A percentile compares a stretch with the other conserved stretches of the same genome.
phyloP scores from a whole-genome alignment of 92 coral and sea anemone species.

The Epizoanthus scotinus region DNA sequence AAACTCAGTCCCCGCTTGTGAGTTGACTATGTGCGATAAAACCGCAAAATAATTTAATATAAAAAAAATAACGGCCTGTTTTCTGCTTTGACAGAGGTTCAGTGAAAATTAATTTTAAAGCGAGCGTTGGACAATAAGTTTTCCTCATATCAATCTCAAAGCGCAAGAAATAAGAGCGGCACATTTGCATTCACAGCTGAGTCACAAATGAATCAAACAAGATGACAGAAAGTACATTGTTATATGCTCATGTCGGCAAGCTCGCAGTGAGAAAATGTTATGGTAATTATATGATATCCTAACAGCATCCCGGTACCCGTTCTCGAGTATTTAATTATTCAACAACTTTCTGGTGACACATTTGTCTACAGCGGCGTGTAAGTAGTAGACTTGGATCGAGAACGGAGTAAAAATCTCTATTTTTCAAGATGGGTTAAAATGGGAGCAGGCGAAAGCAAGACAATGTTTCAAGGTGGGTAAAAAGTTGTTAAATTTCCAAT shows the following conservation, averaged over 20 bases:
- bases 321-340: constrained; percentile 30
- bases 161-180: no score
- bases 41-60: no score
- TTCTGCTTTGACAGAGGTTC: no score
- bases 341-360: constrained; percentile 15
- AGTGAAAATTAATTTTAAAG: no score
- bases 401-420: constrained; percentile 4
- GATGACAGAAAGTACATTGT: neutral
- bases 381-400: neutral
- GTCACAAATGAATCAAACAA: neutral
- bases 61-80: no score
- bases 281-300: constrained; percentile 16
- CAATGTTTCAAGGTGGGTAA: constrained; percentile 33
- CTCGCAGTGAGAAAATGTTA: constrained; percentile 31
- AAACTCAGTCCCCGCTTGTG: no score
- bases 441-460: constrained; percentile 32
- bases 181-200: no score
- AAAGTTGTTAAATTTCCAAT: neutral
- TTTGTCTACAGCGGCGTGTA: constrained; percentile 12
- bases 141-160: no score
- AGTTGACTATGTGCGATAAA: no score
- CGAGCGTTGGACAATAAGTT: no score
- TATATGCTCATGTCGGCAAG: neutral
- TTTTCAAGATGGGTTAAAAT: constrained; percentile 42
- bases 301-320: constrained; percentile 18